Evolutionary conservation across 2,797 vertebrate genomes (phyloP).

Genomic region (Sebastes oblongus): DNA sequence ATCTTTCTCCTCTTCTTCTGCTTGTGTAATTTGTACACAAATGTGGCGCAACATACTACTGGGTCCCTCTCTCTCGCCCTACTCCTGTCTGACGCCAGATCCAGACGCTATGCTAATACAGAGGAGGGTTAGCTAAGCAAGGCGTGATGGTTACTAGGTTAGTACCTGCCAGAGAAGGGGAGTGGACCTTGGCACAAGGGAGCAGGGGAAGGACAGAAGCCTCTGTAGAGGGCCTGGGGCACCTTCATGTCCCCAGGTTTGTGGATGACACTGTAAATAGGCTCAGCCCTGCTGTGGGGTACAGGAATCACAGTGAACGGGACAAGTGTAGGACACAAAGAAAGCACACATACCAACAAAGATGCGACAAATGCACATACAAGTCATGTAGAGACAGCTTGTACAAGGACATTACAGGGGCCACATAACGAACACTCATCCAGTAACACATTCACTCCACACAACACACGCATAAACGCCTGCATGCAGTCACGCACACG

Average conservation of each 20-base stretch:
- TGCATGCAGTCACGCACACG: slow-evolving; percentile 40
- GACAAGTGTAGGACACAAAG: slow-evolving; percentile 79
- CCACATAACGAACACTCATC: slow-evolving; percentile 48
- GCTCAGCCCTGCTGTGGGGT: slow-evolving; percentile 84
- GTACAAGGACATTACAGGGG: slow-evolving; percentile 71
- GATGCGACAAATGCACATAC: slow-evolving; percentile 77
- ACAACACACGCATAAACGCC: slow-evolving; percentile 30
- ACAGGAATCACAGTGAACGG: slow-evolving; percentile 87
- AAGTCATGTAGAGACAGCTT: slow-evolving; percentile 71
- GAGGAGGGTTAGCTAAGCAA: slow-evolving; percentile 77
- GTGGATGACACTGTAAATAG: slow-evolving; percentile 89
- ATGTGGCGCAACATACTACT: slow-evolving; percentile 18
- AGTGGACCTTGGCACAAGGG: slow-evolving; percentile 83
- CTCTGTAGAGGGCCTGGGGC: slow-evolving; percentile 84
- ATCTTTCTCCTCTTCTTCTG: slow-evolving; percentile 15
- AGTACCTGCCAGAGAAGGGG: slow-evolving; percentile 87
- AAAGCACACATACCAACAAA: slow-evolving; percentile 76
- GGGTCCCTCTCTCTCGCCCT: slow-evolving; percentile 17
- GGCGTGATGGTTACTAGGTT: slow-evolving; percentile 79
- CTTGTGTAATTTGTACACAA: slow-evolving; percentile 31
- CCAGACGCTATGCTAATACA: slow-evolving; percentile 52
- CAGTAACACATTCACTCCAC: slow-evolving; percentile 34
- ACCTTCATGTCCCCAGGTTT: slow-evolving; percentile 84
- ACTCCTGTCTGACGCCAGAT: slow-evolving; percentile 46
- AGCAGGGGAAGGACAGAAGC: slow-evolving; percentile 82